A percentile compares a stretch with the other conserved stretches of the same genome.
Conservation (phyloP, 2,888 invertebrate genomes). For the Parnassius smintheus region DNA sequence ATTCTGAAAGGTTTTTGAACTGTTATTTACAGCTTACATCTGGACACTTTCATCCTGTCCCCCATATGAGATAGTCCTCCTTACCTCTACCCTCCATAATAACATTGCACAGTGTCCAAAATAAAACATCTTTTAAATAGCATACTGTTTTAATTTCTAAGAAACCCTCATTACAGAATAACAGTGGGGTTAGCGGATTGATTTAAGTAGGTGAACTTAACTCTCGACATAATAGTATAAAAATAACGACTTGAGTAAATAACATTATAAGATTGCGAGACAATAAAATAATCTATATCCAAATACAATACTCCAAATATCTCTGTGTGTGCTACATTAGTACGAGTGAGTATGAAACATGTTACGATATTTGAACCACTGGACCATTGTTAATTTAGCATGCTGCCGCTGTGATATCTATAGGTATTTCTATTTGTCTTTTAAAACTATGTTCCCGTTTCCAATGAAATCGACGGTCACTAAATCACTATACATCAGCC, state of each 20-base stretch:
- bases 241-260: conserved; percentile 69
- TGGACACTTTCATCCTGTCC: no score
- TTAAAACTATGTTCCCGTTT: conserved; percentile 69
- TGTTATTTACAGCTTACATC: no score
- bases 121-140: conserved; percentile 73
- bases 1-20: no score
- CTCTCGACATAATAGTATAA: conserved; percentile 71
- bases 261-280: conserved; percentile 39
- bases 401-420: conserved; percentile 44
- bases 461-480: conserved; percentile 49
- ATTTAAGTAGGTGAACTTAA: conserved; percentile 72
- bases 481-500: conserved; percentile 59
- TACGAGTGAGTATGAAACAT: conserved; percentile 32
- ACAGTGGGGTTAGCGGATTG: conserved; percentile 77
- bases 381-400: conserved; percentile 34
- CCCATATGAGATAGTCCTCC: no score
- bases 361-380: conserved; percentile 48
- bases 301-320: conserved; percentile 39
- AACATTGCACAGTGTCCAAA: conserved; percentile 35
- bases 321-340: conserved; percentile 35
- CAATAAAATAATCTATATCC: conserved; percentile 39
- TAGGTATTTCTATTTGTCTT: conserved; percentile 57
- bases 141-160: conserved; percentile 82
- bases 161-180: conserved; percentile 78
- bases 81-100: no score